Evolutionary conservation across 2,113 vertebrate species (phyloP).

Genomic region (Phrynocephalus versicolor): DNA sequence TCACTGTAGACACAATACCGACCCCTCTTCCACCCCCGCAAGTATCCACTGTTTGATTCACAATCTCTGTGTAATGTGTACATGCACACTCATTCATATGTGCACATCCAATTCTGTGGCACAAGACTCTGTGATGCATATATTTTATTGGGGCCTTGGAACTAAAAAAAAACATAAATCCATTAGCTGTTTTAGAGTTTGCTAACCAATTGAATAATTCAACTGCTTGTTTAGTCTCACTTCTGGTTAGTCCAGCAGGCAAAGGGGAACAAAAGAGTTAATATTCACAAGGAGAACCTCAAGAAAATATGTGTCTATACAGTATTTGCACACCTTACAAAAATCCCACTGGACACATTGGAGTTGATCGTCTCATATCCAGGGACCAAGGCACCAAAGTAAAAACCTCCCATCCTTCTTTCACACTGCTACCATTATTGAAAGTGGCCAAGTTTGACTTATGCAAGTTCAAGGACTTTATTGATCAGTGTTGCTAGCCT

Average conservation of each 20-base stretch:
- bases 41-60: neutral
- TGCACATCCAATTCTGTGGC: neutral
- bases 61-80: neutral
- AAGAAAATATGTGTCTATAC: neutral
- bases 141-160: neutral
- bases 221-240: neutral
- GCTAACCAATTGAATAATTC: neutral
- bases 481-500: conserved; percentile 83
- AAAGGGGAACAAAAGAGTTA: neutral
- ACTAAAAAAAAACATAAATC: neutral
- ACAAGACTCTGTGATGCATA: neutral
- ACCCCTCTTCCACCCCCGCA: neutral
- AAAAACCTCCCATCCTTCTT: conserved; percentile 66
- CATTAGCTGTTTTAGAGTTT: neutral
- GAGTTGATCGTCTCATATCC: conserved; percentile 41
- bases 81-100: neutral
- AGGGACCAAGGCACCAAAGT: conserved; percentile 37
- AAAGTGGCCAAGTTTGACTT: conserved; percentile 79
- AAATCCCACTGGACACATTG: neutral
- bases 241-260: neutral
- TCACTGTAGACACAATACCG: neutral
- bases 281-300: too few species aligned
- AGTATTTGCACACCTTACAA: neutral
- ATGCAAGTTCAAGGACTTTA: conserved; percentile 91
- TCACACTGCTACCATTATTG: conserved; percentile 74